Percentiles rank a stretch among this genome's conserved stretches.
These are phyloP conservation scores for Tortricodes alternella DNA, from an alignment of 2,888 invertebrate species.

Conservation along the genomic window DNA sequence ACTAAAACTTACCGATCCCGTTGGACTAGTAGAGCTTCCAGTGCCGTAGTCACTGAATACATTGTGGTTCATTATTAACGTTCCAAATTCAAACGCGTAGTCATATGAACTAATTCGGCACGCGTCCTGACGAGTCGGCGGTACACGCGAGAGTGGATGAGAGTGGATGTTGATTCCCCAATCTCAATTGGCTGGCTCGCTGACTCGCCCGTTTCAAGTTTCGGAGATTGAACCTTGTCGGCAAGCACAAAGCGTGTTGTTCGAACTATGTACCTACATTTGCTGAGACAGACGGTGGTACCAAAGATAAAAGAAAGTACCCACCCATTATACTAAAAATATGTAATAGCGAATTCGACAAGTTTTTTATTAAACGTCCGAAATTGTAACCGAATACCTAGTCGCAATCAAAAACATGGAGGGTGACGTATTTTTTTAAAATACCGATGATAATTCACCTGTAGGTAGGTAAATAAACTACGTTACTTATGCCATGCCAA, in stretches of 20 bases:
- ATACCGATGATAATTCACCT: no score
- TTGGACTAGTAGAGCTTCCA: slow-evolving; percentile 7
- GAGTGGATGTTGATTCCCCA: no score
- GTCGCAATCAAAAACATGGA: no score
- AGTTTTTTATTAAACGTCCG: no score
- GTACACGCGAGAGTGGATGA: slow-evolving; percentile 5
- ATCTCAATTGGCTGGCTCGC: no score
- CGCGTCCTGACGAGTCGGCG: slow-evolving; percentile 5
- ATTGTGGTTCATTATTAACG: slow-evolving; percentile 6
- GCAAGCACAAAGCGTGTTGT: slow-evolving; percentile 3
- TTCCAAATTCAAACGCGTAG: slow-evolving; percentile 10
- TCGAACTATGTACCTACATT: neutral
- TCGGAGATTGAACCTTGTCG: neutral
- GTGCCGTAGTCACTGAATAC: slow-evolving; percentile 21
- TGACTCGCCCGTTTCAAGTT: slow-evolving; percentile 14
- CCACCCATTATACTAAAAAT: no score
- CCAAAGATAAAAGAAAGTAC: neutral
- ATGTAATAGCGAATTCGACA: no score
- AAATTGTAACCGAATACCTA: no score
- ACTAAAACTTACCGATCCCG: slow-evolving; percentile 17
- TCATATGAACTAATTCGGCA: neutral
- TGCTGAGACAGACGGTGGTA: neutral
- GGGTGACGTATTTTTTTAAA: no score
- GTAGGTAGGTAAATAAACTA: no score
- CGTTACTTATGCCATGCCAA: no score